phyloP scores from a whole-genome alignment of 2,113 vertebrate genomes.

The Prochilodus magdalenae region DNA sequence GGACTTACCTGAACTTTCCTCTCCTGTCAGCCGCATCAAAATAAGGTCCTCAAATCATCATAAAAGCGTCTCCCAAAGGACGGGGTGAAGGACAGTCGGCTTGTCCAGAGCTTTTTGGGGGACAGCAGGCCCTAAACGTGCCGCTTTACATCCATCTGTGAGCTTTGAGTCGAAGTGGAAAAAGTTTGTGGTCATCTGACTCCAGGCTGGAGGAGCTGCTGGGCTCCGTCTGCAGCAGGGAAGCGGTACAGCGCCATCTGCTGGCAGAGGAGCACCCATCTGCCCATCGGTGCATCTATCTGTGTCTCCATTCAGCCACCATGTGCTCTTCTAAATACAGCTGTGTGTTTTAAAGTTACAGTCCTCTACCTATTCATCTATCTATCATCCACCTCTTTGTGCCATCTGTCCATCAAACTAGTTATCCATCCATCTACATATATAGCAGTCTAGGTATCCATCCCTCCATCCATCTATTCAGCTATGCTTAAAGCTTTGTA shows the following conservation, averaged over 20 bases:
- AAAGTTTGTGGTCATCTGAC: constrained; percentile 48
- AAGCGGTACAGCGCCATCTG: neutral
- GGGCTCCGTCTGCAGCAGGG: neutral
- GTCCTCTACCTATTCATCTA: too few relatives aligned
- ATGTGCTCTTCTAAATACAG: too few relatives aligned
- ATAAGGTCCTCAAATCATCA: constrained; percentile 16
- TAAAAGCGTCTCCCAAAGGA: neutral
- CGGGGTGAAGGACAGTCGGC: neutral
- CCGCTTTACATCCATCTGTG: constrained; percentile 18
- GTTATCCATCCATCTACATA: too few relatives aligned
- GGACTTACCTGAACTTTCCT: constrained; percentile 24
- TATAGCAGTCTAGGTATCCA: too few relatives aligned
- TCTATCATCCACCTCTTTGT: too few relatives aligned
- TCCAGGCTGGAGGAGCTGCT: neutral
- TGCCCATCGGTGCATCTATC: too few relatives aligned
- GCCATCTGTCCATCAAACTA: too few relatives aligned
- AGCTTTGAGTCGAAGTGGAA: constrained; percentile 43
- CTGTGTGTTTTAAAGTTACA: too few relatives aligned
- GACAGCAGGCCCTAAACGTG: constrained; percentile 27
- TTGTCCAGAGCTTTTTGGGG: constrained; percentile 1
- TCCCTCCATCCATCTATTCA: too few relatives aligned
- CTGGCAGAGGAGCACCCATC: too few relatives aligned
- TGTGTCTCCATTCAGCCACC: too few relatives aligned
- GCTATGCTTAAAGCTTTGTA: too few relatives aligned
- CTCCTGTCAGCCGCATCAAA: neutral